Evolutionary conservation across 2,888 invertebrate genomes (phyloP).

Genomic region (Nesidiocoris tenuis): DNA sequence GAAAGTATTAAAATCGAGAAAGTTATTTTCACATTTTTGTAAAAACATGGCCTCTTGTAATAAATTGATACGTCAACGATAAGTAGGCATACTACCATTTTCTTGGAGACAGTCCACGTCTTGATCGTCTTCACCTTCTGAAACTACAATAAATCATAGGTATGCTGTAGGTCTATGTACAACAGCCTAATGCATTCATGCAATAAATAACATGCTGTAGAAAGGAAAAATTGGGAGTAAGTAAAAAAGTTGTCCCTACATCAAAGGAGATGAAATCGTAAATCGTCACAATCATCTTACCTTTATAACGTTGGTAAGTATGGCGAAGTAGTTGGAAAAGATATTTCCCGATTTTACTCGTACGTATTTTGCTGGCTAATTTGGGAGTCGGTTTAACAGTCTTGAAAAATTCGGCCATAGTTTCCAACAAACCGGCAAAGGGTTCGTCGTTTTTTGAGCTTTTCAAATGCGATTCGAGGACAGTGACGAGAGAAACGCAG

Average conservation of each 20-base stretch:
- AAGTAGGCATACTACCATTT: neutral
- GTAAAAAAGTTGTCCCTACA: too few relatives aligned
- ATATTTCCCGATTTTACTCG: neutral
- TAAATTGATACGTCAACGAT: too few relatives aligned
- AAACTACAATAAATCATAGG: too few relatives aligned
- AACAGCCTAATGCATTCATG: too few relatives aligned
- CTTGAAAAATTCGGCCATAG: slow-evolving; percentile 19
- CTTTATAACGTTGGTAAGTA: slow-evolving; percentile 6
- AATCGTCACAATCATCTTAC: neutral
- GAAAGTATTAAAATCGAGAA: too few relatives aligned
- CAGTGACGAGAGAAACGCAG: neutral
- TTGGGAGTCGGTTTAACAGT: slow-evolving; percentile 13
- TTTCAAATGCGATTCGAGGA: neutral
- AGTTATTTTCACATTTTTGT: too few relatives aligned
- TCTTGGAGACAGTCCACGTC: neutral
- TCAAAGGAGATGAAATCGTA: too few relatives aligned
- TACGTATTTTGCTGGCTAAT: neutral
- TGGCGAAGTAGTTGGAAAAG: slow-evolving; percentile 10
- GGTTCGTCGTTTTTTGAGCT: neutral
- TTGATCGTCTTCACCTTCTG: neutral
- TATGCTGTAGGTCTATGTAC: too few relatives aligned
- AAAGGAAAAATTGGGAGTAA: too few relatives aligned
- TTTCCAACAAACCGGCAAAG: neutral
- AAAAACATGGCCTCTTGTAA: too few relatives aligned
- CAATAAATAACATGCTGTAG: too few relatives aligned